Base-by-base conservation (phyloP, 2,888 invertebrate species). In the Parapristionchus giblindavisi region DNA sequence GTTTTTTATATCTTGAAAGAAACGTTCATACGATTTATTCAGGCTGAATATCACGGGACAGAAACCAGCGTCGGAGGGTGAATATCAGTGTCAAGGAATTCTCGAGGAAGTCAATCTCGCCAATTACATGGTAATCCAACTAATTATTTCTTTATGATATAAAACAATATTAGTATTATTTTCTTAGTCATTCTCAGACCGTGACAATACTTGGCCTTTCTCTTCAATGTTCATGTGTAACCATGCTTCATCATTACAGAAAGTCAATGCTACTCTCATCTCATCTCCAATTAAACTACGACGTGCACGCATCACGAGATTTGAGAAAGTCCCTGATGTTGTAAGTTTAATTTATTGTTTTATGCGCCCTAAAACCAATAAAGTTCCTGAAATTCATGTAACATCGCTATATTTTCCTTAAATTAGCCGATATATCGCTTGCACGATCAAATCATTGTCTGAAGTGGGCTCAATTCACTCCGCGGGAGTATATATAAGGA, bases 261-360 rank as follows among this genome's bases (percentile, higher is more conserved):
- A 52, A 27, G 77, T 83, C 40, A 61, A 80, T 71, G 84, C 83
- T 0, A 77, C 78, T 11, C 78, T 86, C 1, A 82, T 86, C 21
- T 86, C 86, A 4, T 81, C 86, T 3, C 85, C 86, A 1, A 70
- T 86, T 51, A 81, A 83, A 65, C 76, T 87, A 11, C 76, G 84
- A 63, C 68, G 81, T 48, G 84, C 86, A 1, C 70, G 86, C 27
- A 82, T 86, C 29, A 87, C 86, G 11, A 84, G 84, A 75, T 86
- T 86, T 74, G 85, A 86, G 75, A 78, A 80, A 17, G 75, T 78
- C 40, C 73, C 75, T 11, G 80, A 80, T 71, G 78, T 81, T 72
- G 84, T 84, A 40, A 80, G 84, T 79, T 38, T 52, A 60, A 54
- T 32, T n/a, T n/a, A n/a, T n/a, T n/a, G n/a, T n/a, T n/a, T n/a